Evolutionary conservation across 2,797 vertebrate genomes (phyloP).

Genomic region (Sarcoramphus papa): DNA sequence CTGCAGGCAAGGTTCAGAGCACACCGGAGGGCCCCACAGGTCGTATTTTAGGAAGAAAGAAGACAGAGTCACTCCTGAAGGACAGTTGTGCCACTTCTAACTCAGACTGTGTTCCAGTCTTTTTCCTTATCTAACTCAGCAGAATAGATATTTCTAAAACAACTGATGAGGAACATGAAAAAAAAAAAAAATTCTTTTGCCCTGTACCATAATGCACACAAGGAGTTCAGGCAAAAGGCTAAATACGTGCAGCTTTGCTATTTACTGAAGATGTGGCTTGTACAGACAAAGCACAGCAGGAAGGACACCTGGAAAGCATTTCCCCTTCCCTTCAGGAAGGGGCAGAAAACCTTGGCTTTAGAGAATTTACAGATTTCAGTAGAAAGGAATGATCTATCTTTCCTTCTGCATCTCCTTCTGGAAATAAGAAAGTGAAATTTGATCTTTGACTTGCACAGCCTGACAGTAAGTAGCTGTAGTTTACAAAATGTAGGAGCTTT

Average conservation of each 20-base stretch:
- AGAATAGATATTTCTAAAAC: not conserved
- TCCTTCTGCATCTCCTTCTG: not conserved
- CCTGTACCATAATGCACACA: not conserved
- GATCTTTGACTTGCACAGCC: conserved; percentile 4
- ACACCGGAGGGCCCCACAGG: fast-evolving
- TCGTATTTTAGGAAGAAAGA: not conserved
- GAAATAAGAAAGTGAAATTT: conserved; percentile 20
- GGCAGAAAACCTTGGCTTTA: conserved; percentile 8
- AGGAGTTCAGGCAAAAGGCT: not conserved
- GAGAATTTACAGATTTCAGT: conserved; percentile 17
- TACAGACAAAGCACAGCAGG: not conserved
- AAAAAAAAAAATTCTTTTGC: not conserved
- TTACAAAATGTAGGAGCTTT: conserved; percentile 6
- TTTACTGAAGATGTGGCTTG: not conserved
- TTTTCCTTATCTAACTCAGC: not conserved
- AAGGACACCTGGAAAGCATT: conserved; percentile 60
- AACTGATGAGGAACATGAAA: not conserved
- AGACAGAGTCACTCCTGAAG: not conserved
- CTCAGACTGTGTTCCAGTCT: not conserved
- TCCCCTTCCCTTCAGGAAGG: conserved; percentile 21
- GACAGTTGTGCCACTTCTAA: not conserved
- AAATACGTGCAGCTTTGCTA: not conserved
- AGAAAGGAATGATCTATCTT: conserved; percentile 13
- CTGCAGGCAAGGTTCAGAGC: not conserved
- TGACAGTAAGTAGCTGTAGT: not conserved